These are phyloP conservation scores for Chlorodrepanis virens DNA, from an alignment of 2,113 vertebrate genomes.

Conservation along the genomic window DNA sequence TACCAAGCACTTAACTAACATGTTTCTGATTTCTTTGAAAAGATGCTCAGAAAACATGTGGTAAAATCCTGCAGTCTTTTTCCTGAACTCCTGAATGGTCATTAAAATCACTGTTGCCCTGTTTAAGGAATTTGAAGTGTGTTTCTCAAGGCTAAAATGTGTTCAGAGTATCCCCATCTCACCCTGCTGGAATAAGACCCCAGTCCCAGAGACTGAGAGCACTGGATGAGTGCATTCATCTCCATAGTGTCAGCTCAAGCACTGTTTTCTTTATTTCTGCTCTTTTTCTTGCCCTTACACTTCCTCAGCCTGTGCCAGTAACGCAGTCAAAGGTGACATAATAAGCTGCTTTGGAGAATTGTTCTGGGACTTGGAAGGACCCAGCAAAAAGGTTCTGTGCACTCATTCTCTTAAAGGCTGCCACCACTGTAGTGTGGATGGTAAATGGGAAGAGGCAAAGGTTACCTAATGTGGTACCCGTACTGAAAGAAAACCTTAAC, in stretches of 20 bases:
- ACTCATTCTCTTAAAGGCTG: neutral
- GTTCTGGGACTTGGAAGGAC: neutral
- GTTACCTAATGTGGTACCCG: neutral
- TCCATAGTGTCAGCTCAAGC: neutral
- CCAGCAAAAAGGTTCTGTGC: neutral
- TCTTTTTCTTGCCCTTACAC: neutral
- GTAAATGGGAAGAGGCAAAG: neutral
- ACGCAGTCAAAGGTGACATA: neutral
- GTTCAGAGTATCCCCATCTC: neutral
- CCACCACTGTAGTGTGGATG: neutral
- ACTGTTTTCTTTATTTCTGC: neutral
- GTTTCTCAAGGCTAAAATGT: neutral
- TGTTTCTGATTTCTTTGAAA: constrained; percentile 7
- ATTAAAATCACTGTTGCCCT: neutral
- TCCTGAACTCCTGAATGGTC: neutral
- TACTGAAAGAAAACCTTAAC: neutral
- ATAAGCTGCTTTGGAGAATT: neutral
- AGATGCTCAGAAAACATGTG: neutral
- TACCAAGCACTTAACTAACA: neutral
- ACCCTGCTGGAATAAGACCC: neutral
- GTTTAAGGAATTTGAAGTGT: neutral
- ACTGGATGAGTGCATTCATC: neutral
- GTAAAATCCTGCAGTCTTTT: neutral
- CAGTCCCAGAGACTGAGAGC: neutral
- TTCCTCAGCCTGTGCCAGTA: neutral